Evolutionary conservation across 2,888 invertebrate species (phyloP).

Genomic region (Parnassius apollo): DNA sequence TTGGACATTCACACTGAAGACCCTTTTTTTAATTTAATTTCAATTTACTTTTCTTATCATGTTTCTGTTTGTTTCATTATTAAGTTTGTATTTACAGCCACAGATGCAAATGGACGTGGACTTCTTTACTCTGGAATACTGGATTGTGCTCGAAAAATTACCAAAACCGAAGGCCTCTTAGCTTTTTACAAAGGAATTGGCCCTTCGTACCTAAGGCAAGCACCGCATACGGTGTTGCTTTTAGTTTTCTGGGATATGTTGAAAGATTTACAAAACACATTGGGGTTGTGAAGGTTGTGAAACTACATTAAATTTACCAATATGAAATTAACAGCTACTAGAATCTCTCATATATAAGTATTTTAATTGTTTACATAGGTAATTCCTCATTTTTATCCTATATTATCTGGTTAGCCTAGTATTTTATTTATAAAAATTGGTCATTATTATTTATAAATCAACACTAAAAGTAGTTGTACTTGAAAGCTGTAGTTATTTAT

Average conservation of each 20-base stretch:
- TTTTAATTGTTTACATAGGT: too few relatives aligned
- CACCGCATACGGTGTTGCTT: slow-evolving; percentile 94
- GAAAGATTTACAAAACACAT: slow-evolving; percentile 66
- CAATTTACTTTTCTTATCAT: not conserved
- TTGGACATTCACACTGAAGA: too few relatives aligned
- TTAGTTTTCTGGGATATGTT: slow-evolving; percentile 94
- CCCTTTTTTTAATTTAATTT: not conserved
- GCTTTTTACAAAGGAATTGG: slow-evolving; percentile 96
- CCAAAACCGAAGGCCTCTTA: slow-evolving; percentile 86
- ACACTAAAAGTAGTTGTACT: too few relatives aligned
- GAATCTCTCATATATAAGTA: too few relatives aligned
- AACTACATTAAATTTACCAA: too few relatives aligned
- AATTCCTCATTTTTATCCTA: too few relatives aligned
- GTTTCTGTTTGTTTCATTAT: not conserved
- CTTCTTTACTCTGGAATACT: slow-evolving; percentile 85
- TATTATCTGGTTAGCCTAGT: too few relatives aligned
- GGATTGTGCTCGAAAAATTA: slow-evolving; percentile 90
- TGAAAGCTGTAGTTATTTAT: too few relatives aligned
- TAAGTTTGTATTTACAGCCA: slow-evolving; percentile 62
- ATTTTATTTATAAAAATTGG: too few relatives aligned
- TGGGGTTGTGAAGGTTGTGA: slow-evolving; percentile 35
- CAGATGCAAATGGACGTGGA: slow-evolving; percentile 84
- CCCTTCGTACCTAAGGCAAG: slow-evolving; percentile 93
- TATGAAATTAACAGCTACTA: too few relatives aligned
- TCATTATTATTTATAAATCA: too few relatives aligned